Conservation (phyloP, 2,888 invertebrate genomes). For the Escarpia spicata region DNA sequence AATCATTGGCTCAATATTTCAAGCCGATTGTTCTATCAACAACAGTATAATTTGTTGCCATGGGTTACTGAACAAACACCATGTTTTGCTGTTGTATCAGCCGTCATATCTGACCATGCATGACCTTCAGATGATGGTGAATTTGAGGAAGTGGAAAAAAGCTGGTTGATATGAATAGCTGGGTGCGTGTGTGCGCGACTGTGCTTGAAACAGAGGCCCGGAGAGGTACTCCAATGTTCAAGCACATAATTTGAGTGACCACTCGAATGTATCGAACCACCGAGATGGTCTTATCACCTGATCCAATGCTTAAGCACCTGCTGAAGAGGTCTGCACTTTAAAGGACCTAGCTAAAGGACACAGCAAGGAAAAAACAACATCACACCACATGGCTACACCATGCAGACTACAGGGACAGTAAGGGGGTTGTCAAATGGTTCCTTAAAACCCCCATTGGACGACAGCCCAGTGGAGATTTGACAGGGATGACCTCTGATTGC, state of each 20-base stretch:
- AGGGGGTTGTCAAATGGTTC: background rate
- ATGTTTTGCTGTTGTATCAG: background rate
- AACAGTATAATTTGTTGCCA: background rate
- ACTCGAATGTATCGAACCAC: constrained; percentile 7
- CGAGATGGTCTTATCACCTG: background rate
- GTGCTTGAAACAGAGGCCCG: background rate
- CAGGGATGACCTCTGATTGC: constrained; percentile 8
- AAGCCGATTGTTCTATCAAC: background rate
- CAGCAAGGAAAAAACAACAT: background rate
- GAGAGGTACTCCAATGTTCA: background rate
- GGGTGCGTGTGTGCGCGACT: background rate
- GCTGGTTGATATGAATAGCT: background rate
- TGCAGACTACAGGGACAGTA: background rate
- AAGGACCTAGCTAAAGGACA: background rate
- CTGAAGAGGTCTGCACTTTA: background rate
- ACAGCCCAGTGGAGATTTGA: background rate
- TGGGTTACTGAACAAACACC: background rate
- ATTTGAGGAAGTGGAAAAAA: background rate
- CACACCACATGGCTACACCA: background rate
- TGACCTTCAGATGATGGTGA: background rate
- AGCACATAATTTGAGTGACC: background rate
- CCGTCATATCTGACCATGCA: background rate
- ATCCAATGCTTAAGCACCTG: background rate
- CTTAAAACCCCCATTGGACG: background rate
- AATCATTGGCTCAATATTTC: background rate